A percentile compares a stretch with the other conserved stretches of the same genome.
Conservation (phyloP, 2,888 invertebrate genomes). For the Arenicola marina region DNA sequence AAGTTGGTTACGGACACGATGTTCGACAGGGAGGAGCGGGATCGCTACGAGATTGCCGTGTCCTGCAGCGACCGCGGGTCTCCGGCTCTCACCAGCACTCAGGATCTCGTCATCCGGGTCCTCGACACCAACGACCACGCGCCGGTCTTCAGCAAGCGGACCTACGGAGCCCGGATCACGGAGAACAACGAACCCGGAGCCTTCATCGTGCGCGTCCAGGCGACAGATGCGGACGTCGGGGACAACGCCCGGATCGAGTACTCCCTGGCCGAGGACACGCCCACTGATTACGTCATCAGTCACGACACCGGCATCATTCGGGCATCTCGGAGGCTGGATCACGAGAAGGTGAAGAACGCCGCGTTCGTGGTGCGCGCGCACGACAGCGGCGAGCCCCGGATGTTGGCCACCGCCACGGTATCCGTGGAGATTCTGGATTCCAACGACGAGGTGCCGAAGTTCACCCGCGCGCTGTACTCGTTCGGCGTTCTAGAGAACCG, state of each 20-base stretch:
- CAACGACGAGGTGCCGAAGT: slow-evolving; percentile 25
- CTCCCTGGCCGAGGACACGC: slow-evolving; percentile 22
- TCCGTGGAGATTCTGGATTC: slow-evolving; percentile 42
- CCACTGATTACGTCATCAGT: slow-evolving; percentile 11
- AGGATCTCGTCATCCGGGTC: slow-evolving; percentile 12
- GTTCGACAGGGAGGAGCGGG: slow-evolving; percentile 21
- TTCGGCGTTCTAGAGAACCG: slow-evolving; percentile 23
- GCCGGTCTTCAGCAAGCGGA: slow-evolving; percentile 17
- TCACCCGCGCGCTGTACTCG: slow-evolving; percentile 14
- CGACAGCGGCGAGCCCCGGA: slow-evolving; percentile 43
- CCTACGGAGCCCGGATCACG: slow-evolving; percentile 15
- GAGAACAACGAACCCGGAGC: slow-evolving; percentile 18
- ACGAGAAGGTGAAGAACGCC: slow-evolving; percentile 9
- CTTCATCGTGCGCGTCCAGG: slow-evolving; percentile 19
- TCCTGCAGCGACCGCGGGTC: slow-evolving; percentile 17
- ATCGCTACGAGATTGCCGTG: slow-evolving; percentile 15
- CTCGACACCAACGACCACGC: slow-evolving; percentile 26
- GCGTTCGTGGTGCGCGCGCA: slow-evolving; percentile 43
- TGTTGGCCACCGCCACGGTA: slow-evolving; percentile 40
- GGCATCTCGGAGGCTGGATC: slow-evolving; percentile 17
- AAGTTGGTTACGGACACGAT: slow-evolving; percentile 21
- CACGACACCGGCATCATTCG: slow-evolving; percentile 16
- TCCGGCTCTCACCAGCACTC: slow-evolving; percentile 9
- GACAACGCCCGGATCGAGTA: slow-evolving; percentile 47
- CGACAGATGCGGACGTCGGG: slow-evolving; percentile 35